These are phyloP conservation scores for Hassar affinis DNA, from an alignment of 2,113 vertebrate genomes.

Conservation along the genomic window DNA sequence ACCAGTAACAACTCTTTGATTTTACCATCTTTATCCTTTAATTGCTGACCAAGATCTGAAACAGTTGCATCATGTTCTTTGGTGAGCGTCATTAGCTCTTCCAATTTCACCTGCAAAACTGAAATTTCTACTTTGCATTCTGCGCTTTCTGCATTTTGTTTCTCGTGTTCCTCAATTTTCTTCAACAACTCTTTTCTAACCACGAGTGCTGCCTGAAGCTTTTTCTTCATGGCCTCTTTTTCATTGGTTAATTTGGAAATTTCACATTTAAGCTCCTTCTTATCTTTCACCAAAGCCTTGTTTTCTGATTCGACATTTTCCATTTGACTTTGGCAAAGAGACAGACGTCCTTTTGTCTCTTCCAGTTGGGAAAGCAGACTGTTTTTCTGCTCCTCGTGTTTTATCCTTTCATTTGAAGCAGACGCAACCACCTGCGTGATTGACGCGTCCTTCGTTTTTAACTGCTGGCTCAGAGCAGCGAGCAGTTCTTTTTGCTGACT, in stretches of 20 bases:
- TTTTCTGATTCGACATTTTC: conserved; percentile 61
- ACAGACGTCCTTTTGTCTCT: conserved; percentile 61
- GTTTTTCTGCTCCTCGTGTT: conserved; percentile 69
- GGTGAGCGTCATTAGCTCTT: conserved; percentile 62
- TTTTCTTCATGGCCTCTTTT: conserved; percentile 79
- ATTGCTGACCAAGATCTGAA: conserved; percentile 63
- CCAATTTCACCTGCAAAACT: conserved; percentile 56
- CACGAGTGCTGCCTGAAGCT: conserved; percentile 80
- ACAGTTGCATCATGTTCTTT: conserved; percentile 61
- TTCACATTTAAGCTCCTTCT: conserved; percentile 64
- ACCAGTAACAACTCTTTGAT: conserved; percentile 56
- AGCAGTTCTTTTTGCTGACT: conserved; percentile 81
- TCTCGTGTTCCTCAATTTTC: conserved; percentile 75
- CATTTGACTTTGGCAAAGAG: conserved; percentile 52
- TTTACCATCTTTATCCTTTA: conserved; percentile 68
- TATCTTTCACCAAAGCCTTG: conserved; percentile 64
- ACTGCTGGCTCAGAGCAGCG: conserved; percentile 74
- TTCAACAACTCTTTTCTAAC: conserved; percentile 80
- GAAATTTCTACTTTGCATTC: conserved; percentile 61
- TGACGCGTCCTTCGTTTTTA: conserved; percentile 77
- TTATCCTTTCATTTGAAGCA: conserved; percentile 76
- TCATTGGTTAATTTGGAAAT: conserved; percentile 72
- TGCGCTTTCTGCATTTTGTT: conserved; percentile 62
- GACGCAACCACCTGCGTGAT: conserved; percentile 76
- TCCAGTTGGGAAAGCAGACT: conserved; percentile 65